Evolutionary conservation across 2,113 vertebrate genomes (phyloP).

Genomic region (Hucho hucho): DNA sequence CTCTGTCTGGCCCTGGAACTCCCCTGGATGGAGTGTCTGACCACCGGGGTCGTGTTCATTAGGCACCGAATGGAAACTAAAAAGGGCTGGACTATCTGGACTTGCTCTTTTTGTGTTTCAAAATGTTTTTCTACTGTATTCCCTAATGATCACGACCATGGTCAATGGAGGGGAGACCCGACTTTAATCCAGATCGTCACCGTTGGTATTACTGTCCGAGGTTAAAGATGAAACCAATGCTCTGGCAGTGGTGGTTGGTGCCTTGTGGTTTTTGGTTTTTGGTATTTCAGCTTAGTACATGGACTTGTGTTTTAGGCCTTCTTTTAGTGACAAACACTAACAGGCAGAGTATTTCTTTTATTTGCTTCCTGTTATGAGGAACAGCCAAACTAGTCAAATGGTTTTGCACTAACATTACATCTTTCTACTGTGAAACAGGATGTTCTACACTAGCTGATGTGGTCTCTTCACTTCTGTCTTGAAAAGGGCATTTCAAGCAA

Average conservation of each 20-base stretch:
- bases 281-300: background rate
- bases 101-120: too few relatives aligned
- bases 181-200: too few relatives aligned
- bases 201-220: background rate
- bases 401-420: background rate
- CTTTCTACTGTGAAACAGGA: background rate
- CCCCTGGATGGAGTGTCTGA: background rate
- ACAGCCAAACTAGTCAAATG: background rate
- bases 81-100: too few relatives aligned
- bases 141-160: too few relatives aligned
- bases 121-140: too few relatives aligned
- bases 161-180: too few relatives aligned
- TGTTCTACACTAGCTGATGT: background rate
- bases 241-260: background rate
- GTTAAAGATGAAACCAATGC: background rate
- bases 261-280: background rate
- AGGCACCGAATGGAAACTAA: background rate
- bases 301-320: background rate
- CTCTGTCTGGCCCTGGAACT: constrained; percentile 8
- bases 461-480: background rate
- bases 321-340: background rate
- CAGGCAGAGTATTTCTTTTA: background rate
- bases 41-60: background rate
- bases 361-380: background rate
- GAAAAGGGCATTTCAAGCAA: background rate